Evolutionary conservation across 2,888 invertebrate species (phyloP).

Genomic region (Megastigmus dorsalis): DNA sequence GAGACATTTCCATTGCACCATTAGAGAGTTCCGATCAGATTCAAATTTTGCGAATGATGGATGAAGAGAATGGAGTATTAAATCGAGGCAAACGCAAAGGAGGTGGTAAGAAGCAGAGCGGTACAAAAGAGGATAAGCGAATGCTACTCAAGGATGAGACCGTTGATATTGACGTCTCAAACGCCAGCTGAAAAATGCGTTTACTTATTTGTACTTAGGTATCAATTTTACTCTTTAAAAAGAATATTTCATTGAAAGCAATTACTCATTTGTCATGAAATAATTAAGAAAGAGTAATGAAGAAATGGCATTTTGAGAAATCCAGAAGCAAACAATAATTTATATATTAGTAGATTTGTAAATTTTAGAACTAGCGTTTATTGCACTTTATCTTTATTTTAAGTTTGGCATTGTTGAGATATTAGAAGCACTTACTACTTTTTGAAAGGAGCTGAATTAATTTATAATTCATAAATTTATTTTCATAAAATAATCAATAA

Average conservation of each 20-base stretch:
- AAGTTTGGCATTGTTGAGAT: too few species aligned
- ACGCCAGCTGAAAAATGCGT: slow-evolving; percentile 66
- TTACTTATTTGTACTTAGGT: slow-evolving; percentile 9
- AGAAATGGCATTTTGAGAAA: too few species aligned
- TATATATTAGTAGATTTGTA: too few species aligned
- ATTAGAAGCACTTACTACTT: too few species aligned
- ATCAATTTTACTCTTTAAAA: not conserved
- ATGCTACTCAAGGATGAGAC: slow-evolving; percentile 73
- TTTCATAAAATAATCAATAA: too few species aligned
- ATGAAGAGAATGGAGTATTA: slow-evolving; percentile 90
- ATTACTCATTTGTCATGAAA: too few species aligned
- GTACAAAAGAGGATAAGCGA: slow-evolving; percentile 74
- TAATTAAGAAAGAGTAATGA: too few species aligned
- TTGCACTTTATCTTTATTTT: too few species aligned
- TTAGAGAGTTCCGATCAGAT: slow-evolving; percentile 95
- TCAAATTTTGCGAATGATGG: slow-evolving; percentile 95
- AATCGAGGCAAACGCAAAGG: slow-evolving; percentile 80
- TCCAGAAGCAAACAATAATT: too few species aligned
- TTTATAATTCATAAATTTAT: too few species aligned
- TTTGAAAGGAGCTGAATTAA: too few species aligned
- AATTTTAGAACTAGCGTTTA: too few species aligned
- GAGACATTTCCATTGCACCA: slow-evolving; percentile 97
- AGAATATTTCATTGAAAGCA: slow-evolving; percentile 22
- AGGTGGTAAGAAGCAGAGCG: slow-evolving; percentile 71
- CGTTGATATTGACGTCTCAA: slow-evolving; percentile 71